Base-by-base conservation (phyloP, 2,113 vertebrate genomes). In the Cyanoramphus novaezelandiae region DNA sequence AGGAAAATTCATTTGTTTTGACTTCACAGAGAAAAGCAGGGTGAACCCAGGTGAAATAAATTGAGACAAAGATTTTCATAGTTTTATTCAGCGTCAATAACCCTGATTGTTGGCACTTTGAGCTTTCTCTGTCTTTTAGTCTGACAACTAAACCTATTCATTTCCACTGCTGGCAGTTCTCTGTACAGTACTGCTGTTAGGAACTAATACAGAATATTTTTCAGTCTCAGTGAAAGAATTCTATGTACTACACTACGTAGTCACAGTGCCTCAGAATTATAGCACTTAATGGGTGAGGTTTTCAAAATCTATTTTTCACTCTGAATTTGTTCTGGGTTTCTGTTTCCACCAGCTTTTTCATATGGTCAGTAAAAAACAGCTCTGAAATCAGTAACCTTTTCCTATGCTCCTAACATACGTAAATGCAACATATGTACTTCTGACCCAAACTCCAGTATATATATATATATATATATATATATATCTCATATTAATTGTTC, bases 1-100 rank as follows among this genome's bases (percentile, higher is more conserved):
- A 85, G 20, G 39, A 65, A 82, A 88, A 85, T 28, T 68, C 11
- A 50, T 71, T 87, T 90, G 10, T 64, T 94, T 90, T 85, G 20
- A 82, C 14, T 93, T 90, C 39, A 72, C 33, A 76, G 49, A 77
- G 52, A 72, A 76, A 79, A 69, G 5, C 13, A 76, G 18, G 11
- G 13, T 85, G 47, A 92, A 20, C 57, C 85, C 62, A 71, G 27
- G 63, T 67, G 47, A 90, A 90, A 85, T 90, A 23, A 76, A 69
- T 55, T 78, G n/a, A 91, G 39, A 90, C 8, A 49, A 17, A 71
- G 14, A 87, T 82, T 94, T 89, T 91, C 50, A 64, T 52, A 68
- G 33, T 80, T 94, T 84, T 80, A 76, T 86, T 15, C 65, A 85
- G 20, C 76, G 35, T 94, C 82, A 80, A 78, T 87, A 93, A 76